Conservation (phyloP, 2,113 vertebrate genomes). For the Aplodontia rufa region DNA sequence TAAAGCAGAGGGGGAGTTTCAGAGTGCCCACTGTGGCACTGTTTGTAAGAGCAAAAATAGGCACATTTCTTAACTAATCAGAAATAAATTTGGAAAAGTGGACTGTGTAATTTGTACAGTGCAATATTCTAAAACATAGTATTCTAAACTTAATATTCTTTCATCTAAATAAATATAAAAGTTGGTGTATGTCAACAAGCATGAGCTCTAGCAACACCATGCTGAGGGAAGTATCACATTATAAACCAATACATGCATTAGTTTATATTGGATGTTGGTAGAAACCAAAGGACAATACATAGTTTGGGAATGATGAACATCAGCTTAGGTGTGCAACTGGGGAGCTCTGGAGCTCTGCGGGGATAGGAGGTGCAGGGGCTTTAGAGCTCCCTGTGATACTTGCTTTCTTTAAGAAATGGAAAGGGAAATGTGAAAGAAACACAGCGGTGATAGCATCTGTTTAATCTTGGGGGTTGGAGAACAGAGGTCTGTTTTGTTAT, state of each 20-base stretch:
- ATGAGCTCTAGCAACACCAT: not conserved
- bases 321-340: not conserved
- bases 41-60: not conserved
- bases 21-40: not conserved
- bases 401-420: not conserved
- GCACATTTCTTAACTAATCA: not conserved
- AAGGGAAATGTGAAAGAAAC: constrained; percentile 3
- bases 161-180: not conserved
- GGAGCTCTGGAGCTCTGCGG: accelerated
- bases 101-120: not conserved
- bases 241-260: not conserved
- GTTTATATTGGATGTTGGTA: not conserved
- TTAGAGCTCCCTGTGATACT: not conserved
- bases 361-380: not conserved
- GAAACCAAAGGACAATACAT: not conserved
- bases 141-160: no score
- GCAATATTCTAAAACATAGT: not conserved
- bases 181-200: not conserved
- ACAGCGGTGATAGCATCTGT: constrained; percentile 67
- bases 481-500: constrained; percentile 53
- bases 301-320: not conserved
- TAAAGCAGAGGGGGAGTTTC: not conserved
- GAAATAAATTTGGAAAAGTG: not conserved
- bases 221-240: not conserved
- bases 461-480: constrained; percentile 57